Conservation (phyloP, 1,140 invertebrate genomes). For the Drosophila nasuta region DNA sequence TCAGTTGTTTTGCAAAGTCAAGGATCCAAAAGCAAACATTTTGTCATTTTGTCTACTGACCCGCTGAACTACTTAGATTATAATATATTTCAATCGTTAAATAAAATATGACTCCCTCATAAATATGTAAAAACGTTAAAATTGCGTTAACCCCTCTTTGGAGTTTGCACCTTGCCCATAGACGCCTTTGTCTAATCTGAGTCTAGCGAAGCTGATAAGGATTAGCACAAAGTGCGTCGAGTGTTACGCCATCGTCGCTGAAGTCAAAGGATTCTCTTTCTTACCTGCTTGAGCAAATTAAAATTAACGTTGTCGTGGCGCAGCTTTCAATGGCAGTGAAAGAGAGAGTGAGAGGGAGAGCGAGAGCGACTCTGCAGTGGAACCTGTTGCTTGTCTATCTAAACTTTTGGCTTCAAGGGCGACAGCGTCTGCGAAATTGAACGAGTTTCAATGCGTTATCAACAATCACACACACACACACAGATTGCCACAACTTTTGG, state of each 20-base stretch:
- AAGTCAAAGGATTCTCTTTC: slow-evolving; percentile 1
- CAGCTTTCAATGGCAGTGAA: slow-evolving; percentile 4
- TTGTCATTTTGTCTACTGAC: neutral
- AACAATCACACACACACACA: neutral
- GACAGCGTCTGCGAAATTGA: slow-evolving; percentile 29
- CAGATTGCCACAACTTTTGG: neutral
- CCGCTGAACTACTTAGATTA: neutral
- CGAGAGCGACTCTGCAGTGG: slow-evolving; percentile 6
- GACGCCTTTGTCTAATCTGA: slow-evolving; percentile 31
- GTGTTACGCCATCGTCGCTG: slow-evolving; percentile 11
- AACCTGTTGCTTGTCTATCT: slow-evolving; percentile 58
- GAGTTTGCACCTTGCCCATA: slow-evolving; percentile 45
- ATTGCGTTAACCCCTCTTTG: slow-evolving; percentile 9
- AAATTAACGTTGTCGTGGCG: slow-evolving; percentile 29
- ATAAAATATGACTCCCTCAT: neutral
- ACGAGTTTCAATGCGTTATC: slow-evolving; percentile 37
- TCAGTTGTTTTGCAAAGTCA: no score
- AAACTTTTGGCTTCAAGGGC: slow-evolving; percentile 5
- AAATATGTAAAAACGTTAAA: neutral
- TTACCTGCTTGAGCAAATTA: slow-evolving; percentile 15
- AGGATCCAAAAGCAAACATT: neutral
- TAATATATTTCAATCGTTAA: neutral
- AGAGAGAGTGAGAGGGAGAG: slow-evolving; percentile 3
- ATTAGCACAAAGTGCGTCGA: neutral
- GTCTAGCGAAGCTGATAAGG: slow-evolving; percentile 17